Evolutionary conservation across 92 coral and sea anemone species (phyloP), one percentile per base, ranked within the genome.

Genomic region (Palythoa grandis): DNA sequence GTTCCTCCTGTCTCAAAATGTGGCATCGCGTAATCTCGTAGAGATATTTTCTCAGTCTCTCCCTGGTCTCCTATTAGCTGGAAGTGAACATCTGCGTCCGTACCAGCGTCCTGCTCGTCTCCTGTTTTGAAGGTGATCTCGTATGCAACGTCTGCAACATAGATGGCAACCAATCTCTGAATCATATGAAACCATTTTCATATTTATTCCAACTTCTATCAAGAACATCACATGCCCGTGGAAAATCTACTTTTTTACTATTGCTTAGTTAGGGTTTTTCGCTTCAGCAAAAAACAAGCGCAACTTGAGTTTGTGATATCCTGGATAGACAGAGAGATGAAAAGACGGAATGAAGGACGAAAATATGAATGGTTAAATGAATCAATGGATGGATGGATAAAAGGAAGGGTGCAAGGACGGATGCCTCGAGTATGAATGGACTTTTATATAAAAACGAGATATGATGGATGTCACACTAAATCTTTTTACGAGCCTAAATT

Each of bases 51-150:
- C 65, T 92, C 92, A 43, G 99, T 91, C 72, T 95, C 93, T 38
- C 99, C 98, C 68, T 89, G 95, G 58, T 94, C 98, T 17, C 98
- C 99, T 56, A 92, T 91, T 93, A 96, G 92, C 83, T 93, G 95
- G 53, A 96, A 92, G 84, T 93, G 91, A 5, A 96, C 97, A 80
- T 95, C 92, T 7, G 98, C 95, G 50, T 95, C 97, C 22, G 99
- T 96, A 20, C 99, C 98, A 11, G 99, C 96, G 15, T 85, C 91
- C 24, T 78, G 93, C 35, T 95, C 91, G 60, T 90, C 91, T 25
- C 95, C 98, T 15, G 99, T 96, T 86, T 91, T 93, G 54, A 96
- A 85, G 70, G 88, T 79, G 50, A 96, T 86, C 52, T 93, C 91
- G 89, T 95, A 96, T 11, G 89, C 95, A 20, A 94, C 85, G 77